Evolutionary conservation across 2,797 vertebrate genomes (phyloP).

Genomic region (Crocidura indochinensis): DNA sequence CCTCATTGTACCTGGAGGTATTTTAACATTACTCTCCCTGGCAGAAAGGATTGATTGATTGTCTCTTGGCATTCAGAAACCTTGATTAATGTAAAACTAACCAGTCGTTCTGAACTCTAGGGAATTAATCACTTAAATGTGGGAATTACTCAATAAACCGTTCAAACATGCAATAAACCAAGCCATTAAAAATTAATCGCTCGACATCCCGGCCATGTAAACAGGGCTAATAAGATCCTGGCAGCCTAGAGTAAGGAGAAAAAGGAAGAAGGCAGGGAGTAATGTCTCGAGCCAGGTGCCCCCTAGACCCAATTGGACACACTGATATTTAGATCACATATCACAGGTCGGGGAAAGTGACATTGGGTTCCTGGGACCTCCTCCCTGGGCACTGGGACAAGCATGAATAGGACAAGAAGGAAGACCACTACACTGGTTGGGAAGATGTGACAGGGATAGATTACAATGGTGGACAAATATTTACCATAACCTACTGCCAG

Average conservation of each 20-base stretch:
- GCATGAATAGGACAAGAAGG: neutral
- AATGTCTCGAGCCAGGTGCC: neutral
- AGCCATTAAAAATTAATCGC: slow-evolving; percentile 90
- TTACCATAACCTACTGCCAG: neutral
- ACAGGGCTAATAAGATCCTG: slow-evolving; percentile 86
- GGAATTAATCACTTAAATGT: slow-evolving; percentile 89
- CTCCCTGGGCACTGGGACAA: neutral
- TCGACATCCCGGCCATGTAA: slow-evolving; percentile 85
- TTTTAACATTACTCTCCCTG: slow-evolving; percentile 77
- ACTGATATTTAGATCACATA: neutral
- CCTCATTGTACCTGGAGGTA: slow-evolving; percentile 84
- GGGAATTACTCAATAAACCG: slow-evolving; percentile 91
- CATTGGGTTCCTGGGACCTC: neutral
- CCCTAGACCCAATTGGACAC: neutral
- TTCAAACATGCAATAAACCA: slow-evolving; percentile 89
- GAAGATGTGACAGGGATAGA: neutral
- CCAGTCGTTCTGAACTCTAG: slow-evolving; percentile 85
- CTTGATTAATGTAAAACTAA: slow-evolving; percentile 86
- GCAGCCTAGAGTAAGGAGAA: neutral
- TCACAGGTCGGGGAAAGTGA: neutral
- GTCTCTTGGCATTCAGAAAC: slow-evolving; percentile 82
- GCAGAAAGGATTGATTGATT: slow-evolving; percentile 85
- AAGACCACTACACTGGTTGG: accelerated
- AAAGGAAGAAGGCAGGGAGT: accelerated
- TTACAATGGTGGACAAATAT: neutral